Evolutionary conservation across 2,113 vertebrate species (phyloP).

Genomic region (Tapirus terrestris): DNA sequence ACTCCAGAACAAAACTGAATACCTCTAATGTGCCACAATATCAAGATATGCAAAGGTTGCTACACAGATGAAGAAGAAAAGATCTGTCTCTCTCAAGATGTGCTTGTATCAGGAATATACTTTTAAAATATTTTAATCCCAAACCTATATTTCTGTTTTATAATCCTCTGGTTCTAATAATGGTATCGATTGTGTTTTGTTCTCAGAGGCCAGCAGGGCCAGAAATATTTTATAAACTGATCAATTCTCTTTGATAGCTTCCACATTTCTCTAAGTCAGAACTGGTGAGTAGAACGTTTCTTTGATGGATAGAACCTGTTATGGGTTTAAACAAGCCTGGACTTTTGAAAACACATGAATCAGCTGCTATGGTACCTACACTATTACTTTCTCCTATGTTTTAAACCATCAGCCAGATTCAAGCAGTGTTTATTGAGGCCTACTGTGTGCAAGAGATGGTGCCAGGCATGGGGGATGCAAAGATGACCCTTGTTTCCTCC

Average conservation of each 20-base stretch:
- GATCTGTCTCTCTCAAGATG: not conserved
- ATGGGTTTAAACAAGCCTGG: constrained; percentile 72
- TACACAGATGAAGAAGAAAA: constrained; percentile 42
- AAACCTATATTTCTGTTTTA: constrained; percentile 74
- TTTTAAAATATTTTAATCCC: constrained; percentile 67
- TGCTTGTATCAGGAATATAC: not conserved
- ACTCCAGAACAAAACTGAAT: constrained; percentile 39
- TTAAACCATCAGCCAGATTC: constrained; percentile 18
- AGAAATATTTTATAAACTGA: constrained; percentile 81
- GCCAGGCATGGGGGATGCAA: not conserved
- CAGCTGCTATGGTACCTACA: not conserved
- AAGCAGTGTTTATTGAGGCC: constrained; percentile 5
- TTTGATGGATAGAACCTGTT: constrained; percentile 76
- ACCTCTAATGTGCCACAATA: not conserved
- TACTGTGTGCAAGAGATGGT: not conserved
- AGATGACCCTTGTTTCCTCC: not conserved
- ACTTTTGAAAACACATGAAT: constrained; percentile 71
- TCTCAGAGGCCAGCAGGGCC: constrained; percentile 55
- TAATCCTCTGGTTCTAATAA: constrained; percentile 70
- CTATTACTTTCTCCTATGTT: constrained; percentile 53
- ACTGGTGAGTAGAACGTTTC: constrained; percentile 63
- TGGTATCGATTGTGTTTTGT: constrained; percentile 71
- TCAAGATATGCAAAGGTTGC: constrained; percentile 44
- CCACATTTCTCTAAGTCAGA: constrained; percentile 77
- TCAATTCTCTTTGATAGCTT: constrained; percentile 79